These are phyloP conservation scores for Brachionus paranguensis DNA, from an alignment of 1,140 invertebrate genomes.

Conservation along the genomic window DNA sequence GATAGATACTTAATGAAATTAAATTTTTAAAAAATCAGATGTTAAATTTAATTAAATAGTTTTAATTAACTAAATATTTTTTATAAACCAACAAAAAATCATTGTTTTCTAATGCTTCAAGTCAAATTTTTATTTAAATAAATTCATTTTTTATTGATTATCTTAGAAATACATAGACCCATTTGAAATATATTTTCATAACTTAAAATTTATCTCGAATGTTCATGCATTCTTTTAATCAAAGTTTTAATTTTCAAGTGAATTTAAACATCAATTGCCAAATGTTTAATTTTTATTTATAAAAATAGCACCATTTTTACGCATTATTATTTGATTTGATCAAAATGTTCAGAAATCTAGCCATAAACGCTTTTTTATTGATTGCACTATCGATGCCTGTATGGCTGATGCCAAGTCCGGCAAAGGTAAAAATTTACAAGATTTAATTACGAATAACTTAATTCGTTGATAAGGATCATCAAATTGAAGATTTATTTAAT, in stretches of 20 bases:
- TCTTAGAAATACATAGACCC: too few relatives aligned
- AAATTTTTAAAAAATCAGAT: too few relatives aligned
- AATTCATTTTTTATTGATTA: too few relatives aligned
- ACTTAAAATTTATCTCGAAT: not conserved
- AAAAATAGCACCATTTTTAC: constrained; percentile 7
- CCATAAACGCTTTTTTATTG: not conserved
- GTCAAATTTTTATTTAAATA: too few relatives aligned
- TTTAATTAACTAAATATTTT: too few relatives aligned
- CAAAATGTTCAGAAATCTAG: not conserved
- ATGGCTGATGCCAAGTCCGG: not conserved
- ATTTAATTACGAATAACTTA: not conserved
- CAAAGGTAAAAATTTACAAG: not conserved
- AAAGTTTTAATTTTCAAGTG: not conserved
- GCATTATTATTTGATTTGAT: not conserved
- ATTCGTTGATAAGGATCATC: not conserved
- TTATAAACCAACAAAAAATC: too few relatives aligned
- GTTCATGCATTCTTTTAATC: not conserved
- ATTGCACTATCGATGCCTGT: not conserved
- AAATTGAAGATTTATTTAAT: constrained; percentile 14
- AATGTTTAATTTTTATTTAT: constrained; percentile 2
- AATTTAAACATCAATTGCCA: not conserved
- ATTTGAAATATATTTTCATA: not conserved
- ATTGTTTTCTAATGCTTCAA: too few relatives aligned
- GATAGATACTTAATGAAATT: too few relatives aligned
- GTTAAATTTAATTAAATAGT: too few relatives aligned